Conservation (phyloP, 2,888 invertebrate genomes). For the Ischnus inquisitorius region DNA sequence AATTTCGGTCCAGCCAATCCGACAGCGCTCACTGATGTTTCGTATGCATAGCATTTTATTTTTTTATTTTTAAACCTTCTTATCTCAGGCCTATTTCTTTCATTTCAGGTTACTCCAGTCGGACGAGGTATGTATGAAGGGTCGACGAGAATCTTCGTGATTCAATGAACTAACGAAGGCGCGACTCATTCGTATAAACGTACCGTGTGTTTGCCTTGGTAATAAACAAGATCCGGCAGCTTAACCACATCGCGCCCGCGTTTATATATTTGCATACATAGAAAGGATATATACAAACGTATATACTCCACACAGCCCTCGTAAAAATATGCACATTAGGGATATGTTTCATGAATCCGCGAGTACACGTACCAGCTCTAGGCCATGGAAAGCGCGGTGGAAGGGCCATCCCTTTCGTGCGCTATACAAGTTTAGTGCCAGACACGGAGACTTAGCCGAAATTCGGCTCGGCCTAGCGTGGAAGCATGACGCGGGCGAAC, state of each 20-base stretch:
- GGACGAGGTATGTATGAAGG: not conserved
- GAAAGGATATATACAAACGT: not conserved
- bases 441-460: slow-evolving; percentile 62
- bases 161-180: slow-evolving; percentile 45
- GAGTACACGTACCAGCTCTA: slow-evolving; percentile 30
- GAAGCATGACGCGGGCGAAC: slow-evolving; percentile 53
- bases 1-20: slow-evolving; percentile 3
- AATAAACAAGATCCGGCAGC: slow-evolving; percentile 5
- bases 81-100: slow-evolving; percentile 1
- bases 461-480: slow-evolving; percentile 56
- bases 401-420: not conserved
- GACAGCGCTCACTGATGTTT: not conserved
- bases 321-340: slow-evolving; percentile 25
- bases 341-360: slow-evolving; percentile 40
- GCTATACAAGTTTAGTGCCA: slow-evolving; percentile 48
- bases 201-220: slow-evolving; percentile 1
- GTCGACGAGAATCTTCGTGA: not conserved
- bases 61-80: not conserved
- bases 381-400: slow-evolving; percentile 21
- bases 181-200: slow-evolving; percentile 11
- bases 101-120: not conserved
- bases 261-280: not conserved
- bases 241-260: not conserved
- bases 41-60: slow-evolving; percentile 14
- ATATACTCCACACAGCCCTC: not conserved